These are phyloP conservation scores for Chouioia cunea DNA, from an alignment of 2,888 invertebrate genomes.

Conservation along the genomic window DNA sequence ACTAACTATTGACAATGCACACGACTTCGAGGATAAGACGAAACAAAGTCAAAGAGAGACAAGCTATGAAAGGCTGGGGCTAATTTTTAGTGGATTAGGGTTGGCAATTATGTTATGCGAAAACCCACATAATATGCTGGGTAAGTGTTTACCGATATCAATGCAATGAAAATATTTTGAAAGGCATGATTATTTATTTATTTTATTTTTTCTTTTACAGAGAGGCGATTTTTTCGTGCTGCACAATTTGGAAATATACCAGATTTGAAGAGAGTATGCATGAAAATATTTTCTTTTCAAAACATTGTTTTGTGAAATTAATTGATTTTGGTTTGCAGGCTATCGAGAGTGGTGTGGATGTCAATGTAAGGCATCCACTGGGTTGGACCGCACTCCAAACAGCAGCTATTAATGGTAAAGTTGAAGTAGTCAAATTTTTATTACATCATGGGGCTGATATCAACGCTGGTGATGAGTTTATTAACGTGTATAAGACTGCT, in stretches of 20 bases:
- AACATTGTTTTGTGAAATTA: conserved; percentile 22
- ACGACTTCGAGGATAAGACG: not conserved
- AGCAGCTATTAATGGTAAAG: conserved; percentile 83
- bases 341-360: conserved; percentile 70
- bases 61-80: conserved; percentile 31
- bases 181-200: not conserved
- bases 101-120: conserved; percentile 45
- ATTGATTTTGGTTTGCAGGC: conserved; percentile 56
- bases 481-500: conserved; percentile 77
- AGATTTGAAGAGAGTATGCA: conserved; percentile 69
- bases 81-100: conserved; percentile 45
- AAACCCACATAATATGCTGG: conserved; percentile 33
- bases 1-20: not conserved
- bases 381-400: conserved; percentile 92
- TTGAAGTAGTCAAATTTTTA: conserved; percentile 73
- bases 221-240: conserved; percentile 70
- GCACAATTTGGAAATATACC: conserved; percentile 70
- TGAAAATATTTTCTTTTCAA: conserved; percentile 12
- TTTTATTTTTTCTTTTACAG: conserved; percentile 55
- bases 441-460: conserved; percentile 84
- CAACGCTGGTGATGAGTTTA: conserved; percentile 82
- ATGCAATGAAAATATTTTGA: not conserved
- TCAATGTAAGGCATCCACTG: conserved; percentile 80
- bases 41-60: not conserved
- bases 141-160: conserved; percentile 27